Evolutionary conservation across 2,113 vertebrate species (phyloP).

Genomic region (Pachypanchax playfairii): DNA sequence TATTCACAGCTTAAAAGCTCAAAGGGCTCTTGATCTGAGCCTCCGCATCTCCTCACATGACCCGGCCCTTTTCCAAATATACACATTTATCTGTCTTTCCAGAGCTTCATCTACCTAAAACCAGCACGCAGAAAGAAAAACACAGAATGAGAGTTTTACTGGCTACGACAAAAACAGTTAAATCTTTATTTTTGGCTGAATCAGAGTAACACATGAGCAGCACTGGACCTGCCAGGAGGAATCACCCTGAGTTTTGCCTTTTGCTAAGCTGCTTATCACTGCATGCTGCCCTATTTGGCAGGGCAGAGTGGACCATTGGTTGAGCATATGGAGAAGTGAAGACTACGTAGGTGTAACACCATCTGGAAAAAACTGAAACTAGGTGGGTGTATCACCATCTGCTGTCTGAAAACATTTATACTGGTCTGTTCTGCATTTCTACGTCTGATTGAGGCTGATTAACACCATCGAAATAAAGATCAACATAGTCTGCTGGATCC

Average conservation of each 20-base stretch:
- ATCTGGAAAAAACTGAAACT: slow-evolving; percentile 58
- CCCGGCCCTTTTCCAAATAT: slow-evolving; percentile 31
- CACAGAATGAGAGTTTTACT: neutral
- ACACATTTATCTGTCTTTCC: slow-evolving; percentile 18
- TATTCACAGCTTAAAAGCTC: slow-evolving; percentile 47
- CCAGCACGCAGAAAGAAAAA: slow-evolving; percentile 1
- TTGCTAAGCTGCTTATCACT: slow-evolving; percentile 45
- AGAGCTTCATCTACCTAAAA: slow-evolving; percentile 14
- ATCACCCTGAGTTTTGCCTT: slow-evolving; percentile 19
- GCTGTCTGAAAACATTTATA: slow-evolving; percentile 65
- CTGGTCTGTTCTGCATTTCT: slow-evolving; percentile 7
- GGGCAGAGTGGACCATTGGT: slow-evolving; percentile 17
- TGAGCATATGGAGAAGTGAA: slow-evolving; percentile 56
- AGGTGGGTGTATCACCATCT: slow-evolving; percentile 73
- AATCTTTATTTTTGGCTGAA: slow-evolving; percentile 3
- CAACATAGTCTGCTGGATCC: neutral
- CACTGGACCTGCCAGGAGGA: neutral
- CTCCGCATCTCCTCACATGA: slow-evolving; percentile 24
- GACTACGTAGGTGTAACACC: slow-evolving; percentile 47
- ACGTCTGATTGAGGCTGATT: slow-evolving; percentile 18
- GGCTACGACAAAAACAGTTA: neutral
- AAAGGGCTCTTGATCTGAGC: slow-evolving; percentile 51
- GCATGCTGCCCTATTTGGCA: slow-evolving; percentile 57
- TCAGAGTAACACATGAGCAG: slow-evolving; percentile 4
- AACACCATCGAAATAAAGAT: slow-evolving; percentile 5